A percentile compares a stretch with the other conserved stretches of the same genome.
These are phyloP conservation scores for Dendroctonus ponderosae DNA, from an alignment of 1,140 invertebrate species.

Conservation along the genomic window DNA sequence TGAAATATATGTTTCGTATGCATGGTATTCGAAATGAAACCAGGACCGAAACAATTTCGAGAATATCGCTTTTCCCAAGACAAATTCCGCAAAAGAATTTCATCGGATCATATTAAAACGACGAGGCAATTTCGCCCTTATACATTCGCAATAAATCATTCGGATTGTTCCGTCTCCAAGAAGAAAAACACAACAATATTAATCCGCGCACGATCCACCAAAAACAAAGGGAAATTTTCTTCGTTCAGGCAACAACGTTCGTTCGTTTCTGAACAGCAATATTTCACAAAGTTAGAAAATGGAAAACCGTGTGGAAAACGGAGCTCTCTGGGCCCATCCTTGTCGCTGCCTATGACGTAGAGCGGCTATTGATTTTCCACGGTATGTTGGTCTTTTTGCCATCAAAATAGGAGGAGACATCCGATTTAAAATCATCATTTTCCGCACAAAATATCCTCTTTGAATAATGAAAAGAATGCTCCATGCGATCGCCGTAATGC, in stretches of 20 bases:
- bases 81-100: slow-evolving; percentile 22
- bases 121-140: slow-evolving; percentile 27
- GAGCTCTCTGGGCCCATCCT: slow-evolving; percentile 27
- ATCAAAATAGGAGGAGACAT: slow-evolving; percentile 23
- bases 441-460: neutral
- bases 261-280: slow-evolving; percentile 32
- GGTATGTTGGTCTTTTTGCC: slow-evolving; percentile 31
- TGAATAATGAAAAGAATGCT: too few species aligned
- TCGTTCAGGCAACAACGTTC: slow-evolving; percentile 27
- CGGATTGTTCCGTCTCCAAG: slow-evolving; percentile 24
- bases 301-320: slow-evolving; percentile 35
- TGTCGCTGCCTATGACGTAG: slow-evolving; percentile 35
- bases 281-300: slow-evolving; percentile 36
- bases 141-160: slow-evolving; percentile 30
- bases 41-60: slow-evolving; percentile 7
- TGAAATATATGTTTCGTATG: slow-evolving; percentile 9
- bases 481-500: too few species aligned
- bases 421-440: slow-evolving; percentile 12
- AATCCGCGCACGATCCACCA: slow-evolving; percentile 30
- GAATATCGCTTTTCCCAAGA: slow-evolving; percentile 16
- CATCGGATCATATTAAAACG: slow-evolving; percentile 30
- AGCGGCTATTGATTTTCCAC: slow-evolving; percentile 35
- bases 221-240: slow-evolving; percentile 35
- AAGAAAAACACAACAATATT: slow-evolving; percentile 33
- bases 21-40: slow-evolving; percentile 7